A percentile compares a stretch with the other conserved stretches of the same genome.
Conservation (phyloP, 2,888 invertebrate genomes). For the Phengaris arion region DNA sequence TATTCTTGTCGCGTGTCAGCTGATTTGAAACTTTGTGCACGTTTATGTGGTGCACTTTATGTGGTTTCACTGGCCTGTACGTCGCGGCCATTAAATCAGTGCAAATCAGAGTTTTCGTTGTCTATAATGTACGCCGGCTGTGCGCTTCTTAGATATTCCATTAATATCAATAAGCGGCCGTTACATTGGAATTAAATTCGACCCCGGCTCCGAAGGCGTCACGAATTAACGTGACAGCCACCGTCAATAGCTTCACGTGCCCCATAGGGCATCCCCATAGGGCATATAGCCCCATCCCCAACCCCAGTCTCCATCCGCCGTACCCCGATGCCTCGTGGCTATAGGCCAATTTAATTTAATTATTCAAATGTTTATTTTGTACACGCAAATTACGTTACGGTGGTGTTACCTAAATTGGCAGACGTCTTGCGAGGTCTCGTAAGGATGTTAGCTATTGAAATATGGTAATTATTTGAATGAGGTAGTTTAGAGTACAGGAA, state of each 20-base stretch:
- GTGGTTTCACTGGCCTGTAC: too few relatives aligned
- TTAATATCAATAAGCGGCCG: constrained; percentile 29
- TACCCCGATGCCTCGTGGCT: background rate
- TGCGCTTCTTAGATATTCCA: constrained; percentile 20
- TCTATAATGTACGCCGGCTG: background rate
- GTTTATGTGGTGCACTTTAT: too few relatives aligned
- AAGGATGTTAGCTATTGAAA: too few relatives aligned
- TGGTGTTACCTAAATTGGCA: background rate
- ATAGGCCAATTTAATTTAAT: background rate
- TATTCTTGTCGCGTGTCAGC: too few relatives aligned
- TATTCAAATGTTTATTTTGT: constrained; percentile 12
- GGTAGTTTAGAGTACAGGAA: background rate
- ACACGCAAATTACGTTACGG: background rate
- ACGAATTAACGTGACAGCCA: constrained; percentile 1
- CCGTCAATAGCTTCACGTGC: background rate
- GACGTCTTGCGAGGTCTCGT: background rate
- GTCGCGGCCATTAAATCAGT: too few relatives aligned
- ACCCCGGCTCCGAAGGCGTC: background rate
- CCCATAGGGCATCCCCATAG: background rate
- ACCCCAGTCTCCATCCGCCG: background rate
- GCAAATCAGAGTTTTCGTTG: background rate
- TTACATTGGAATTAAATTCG: constrained; percentile 22
- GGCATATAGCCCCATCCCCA: too few relatives aligned
- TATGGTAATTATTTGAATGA: background rate
- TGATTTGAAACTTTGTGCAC: too few relatives aligned